Evolutionary conservation across 2,797 vertebrate species (phyloP).

Genomic region (Dendrocincla tyrannina): DNA sequence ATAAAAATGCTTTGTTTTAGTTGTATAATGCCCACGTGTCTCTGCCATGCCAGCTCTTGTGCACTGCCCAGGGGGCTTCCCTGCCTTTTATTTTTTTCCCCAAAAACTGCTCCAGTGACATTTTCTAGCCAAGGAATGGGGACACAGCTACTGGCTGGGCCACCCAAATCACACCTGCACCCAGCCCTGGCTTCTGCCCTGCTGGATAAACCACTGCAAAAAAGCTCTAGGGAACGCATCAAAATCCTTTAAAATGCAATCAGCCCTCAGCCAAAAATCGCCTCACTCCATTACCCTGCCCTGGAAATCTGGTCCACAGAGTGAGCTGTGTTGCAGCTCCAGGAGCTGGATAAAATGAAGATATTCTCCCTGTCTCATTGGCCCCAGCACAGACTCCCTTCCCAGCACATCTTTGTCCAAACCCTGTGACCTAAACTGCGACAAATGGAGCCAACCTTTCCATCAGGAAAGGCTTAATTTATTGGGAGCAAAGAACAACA

Average conservation of each 20-base stretch:
- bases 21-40: background rate
- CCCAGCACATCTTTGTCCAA: conserved; percentile 21
- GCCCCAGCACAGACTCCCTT: background rate
- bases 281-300: background rate
- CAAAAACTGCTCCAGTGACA: background rate
- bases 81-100: background rate
- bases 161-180: background rate
- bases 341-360: background rate
- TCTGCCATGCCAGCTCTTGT: rapidly evolving
- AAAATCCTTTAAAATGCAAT: background rate
- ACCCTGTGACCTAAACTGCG: conserved; percentile 52
- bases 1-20: background rate
- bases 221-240: background rate
- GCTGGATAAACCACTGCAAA: background rate
- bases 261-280: background rate
- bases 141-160: background rate
- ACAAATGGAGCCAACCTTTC: conserved; percentile 52
- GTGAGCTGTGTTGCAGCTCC: background rate
- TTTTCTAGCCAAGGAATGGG: background rate
- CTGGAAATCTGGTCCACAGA: background rate
- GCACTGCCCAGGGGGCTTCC: background rate
- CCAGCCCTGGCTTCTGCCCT: background rate
- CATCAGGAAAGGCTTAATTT: conserved; percentile 75
- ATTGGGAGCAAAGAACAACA: conserved; percentile 68
- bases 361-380: background rate